Base-by-base conservation (phyloP, 2,888 invertebrate species). In the Agrochola macilenta region DNA sequence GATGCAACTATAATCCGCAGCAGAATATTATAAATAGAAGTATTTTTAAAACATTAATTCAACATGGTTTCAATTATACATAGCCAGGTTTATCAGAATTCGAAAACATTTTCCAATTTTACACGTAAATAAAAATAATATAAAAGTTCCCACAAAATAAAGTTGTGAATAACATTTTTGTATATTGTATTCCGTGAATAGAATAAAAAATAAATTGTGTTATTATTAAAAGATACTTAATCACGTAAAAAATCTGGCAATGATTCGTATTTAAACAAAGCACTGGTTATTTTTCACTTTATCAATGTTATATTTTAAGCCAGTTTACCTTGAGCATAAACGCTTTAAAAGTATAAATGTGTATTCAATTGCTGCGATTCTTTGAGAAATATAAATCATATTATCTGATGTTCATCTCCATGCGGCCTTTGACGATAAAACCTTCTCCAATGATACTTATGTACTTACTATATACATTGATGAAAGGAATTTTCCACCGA, bases 401-500 rank as follows among this genome's bases (percentile, higher is more conserved):
- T 91, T 90, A 92, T 90, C 89, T 83, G 81, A 87, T 89, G 88
- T 90, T 90, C 88, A 88, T 89, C 87, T 89, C 81, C 74, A 82
- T 86, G 87, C 81, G 83, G 77, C 86, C 88, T 90, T 92, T 91
- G 89, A 91, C 82, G 89, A 86, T 89, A 90, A 91, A 91, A 88
- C 87, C 87, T 82, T 89, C 80, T 69, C 79, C 85, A 83, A 87
- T 88, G 89, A 88, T 90, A 89, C 87, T 89, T 90, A 88, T 90
- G 89, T 91, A 89, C 86, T 89, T 88, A 90, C 87, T 88, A 88
- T 88, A 81, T 84, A 91, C 84, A 86, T 84, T 84, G 88, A 90
- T 90, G 90, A 92, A 92, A 91, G 91, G 90, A 91, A 90, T 89
- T 88, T 91, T 89, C 87, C 83, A 87, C 84, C 82, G 30, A 87